phyloP scores from a whole-genome alignment of 2,888 invertebrate species.

The Ornithoptera priamus region DNA sequence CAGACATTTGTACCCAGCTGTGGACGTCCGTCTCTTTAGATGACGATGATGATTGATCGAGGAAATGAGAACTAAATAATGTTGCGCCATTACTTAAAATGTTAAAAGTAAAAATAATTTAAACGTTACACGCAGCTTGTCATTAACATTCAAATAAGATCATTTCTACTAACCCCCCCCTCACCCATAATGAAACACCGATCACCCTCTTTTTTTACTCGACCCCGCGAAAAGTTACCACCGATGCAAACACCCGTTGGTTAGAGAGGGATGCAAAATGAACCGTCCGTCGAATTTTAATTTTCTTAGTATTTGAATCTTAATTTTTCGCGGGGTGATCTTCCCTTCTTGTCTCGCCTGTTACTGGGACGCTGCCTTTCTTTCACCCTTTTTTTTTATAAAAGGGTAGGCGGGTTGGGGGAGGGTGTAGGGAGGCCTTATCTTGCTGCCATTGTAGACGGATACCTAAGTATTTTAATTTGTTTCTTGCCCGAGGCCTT shows the following conservation, averaged over 20 bases:
- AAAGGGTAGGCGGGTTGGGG: no score
- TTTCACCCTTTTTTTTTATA: conserved; percentile 54
- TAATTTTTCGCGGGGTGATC: conserved; percentile 74
- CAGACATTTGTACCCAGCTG: no score
- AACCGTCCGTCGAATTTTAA: conserved; percentile 78
- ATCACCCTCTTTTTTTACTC: conserved; percentile 65
- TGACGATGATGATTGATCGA: no score
- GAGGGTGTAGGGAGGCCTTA: conserved; percentile 41
- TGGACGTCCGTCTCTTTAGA: no score
- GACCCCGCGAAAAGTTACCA: conserved; percentile 34
- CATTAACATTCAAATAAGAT: conserved; percentile 64
- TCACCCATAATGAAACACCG: conserved; percentile 50
- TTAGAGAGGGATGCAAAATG: conserved; percentile 51
- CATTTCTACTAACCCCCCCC: conserved; percentile 41
- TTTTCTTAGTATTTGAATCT: conserved; percentile 80
- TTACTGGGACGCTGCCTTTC: conserved; percentile 44
- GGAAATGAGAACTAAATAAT: not conserved
- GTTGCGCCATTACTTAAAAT: not conserved
- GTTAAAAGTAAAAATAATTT: not conserved
- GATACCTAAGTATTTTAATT: conserved; percentile 36
- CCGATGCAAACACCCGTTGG: conserved; percentile 4
- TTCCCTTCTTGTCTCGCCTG: conserved; percentile 49
- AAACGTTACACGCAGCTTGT: conserved; percentile 30
- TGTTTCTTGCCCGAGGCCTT: conserved; percentile 33
- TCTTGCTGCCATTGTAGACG: conserved; percentile 33